phyloP scores from a whole-genome alignment of 2,888 invertebrate species.

The Fissipunctia ypsillon region DNA sequence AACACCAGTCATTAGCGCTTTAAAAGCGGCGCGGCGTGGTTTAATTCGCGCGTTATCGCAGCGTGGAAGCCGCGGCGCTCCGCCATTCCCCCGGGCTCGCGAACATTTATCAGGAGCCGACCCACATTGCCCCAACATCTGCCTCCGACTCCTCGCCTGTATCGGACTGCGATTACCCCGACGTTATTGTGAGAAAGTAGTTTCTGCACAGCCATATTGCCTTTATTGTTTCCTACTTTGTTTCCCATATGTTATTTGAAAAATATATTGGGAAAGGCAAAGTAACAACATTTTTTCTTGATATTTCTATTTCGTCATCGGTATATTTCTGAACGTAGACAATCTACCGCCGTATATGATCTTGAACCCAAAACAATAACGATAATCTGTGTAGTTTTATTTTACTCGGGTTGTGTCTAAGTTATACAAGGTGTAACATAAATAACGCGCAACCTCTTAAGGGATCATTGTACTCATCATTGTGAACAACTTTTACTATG shows the following conservation, averaged over 20 bases:
- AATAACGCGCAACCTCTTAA: too few species aligned
- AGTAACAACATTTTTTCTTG: slow-evolving; percentile 9
- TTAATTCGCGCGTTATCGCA: slow-evolving; percentile 79
- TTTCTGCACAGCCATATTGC: slow-evolving; percentile 68
- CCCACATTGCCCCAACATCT: slow-evolving; percentile 85
- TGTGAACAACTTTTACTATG: too few species aligned
- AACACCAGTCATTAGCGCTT: slow-evolving; percentile 68
- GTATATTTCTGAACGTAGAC: slow-evolving; percentile 5
- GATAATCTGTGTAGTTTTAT: slow-evolving; percentile 27
- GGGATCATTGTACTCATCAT: too few species aligned
- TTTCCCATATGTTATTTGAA: slow-evolving; percentile 55
- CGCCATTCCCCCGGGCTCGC: slow-evolving; percentile 79
- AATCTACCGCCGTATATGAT: background rate
- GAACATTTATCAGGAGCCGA: slow-evolving; percentile 85
- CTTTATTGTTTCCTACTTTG: slow-evolving; percentile 67
- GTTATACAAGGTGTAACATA: too few species aligned
- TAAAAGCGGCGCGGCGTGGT: slow-evolving; percentile 71
- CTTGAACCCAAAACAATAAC: slow-evolving; percentile 26
- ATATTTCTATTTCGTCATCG: slow-evolving; percentile 3
- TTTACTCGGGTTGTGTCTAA: slow-evolving; percentile 4
- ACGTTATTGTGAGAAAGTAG: slow-evolving; percentile 75
- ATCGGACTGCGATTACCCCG: slow-evolving; percentile 70
- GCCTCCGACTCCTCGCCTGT: slow-evolving; percentile 68
- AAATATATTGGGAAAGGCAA: slow-evolving; percentile 45
- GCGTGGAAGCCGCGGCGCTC: slow-evolving; percentile 75